phyloP scores from a whole-genome alignment of 2,888 invertebrate genomes.

The Brachylomia viminalis region DNA sequence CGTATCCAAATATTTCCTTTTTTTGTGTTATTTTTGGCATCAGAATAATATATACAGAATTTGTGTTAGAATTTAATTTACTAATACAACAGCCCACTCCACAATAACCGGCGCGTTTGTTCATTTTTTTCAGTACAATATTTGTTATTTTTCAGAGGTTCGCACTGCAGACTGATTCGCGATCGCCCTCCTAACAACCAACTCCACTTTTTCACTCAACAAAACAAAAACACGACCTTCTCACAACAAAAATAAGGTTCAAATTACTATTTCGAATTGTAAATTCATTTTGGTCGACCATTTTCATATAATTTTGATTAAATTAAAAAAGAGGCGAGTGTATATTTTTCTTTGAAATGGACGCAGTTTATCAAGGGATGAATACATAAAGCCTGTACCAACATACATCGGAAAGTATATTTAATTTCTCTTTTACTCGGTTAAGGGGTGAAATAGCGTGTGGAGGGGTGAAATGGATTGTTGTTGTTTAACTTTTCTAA shows the following conservation, averaged over 20 bases:
- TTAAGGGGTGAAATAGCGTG: slow-evolving; percentile 37
- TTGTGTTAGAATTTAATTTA: slow-evolving; percentile 6
- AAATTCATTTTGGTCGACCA: slow-evolving; percentile 32
- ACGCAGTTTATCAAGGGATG: slow-evolving; percentile 56
- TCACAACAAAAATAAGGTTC: slow-evolving; percentile 17
- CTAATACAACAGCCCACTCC: slow-evolving; percentile 51
- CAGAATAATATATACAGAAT: not conserved
- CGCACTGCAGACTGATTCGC: slow-evolving; percentile 72
- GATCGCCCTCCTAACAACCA: slow-evolving; percentile 61
- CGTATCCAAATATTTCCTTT: not conserved
- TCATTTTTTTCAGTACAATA: slow-evolving; percentile 68
- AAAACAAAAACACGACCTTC: slow-evolving; percentile 42
- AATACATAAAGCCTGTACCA: slow-evolving; percentile 43
- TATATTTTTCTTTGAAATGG: slow-evolving; percentile 71
- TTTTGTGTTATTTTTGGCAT: not conserved
- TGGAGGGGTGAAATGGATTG: slow-evolving; percentile 25
- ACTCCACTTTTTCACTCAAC: slow-evolving; percentile 8
- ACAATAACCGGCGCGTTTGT: slow-evolving; percentile 31
- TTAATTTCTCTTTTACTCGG: slow-evolving; percentile 42
- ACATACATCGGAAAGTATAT: slow-evolving; percentile 48
- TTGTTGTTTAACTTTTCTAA: slow-evolving; percentile 42
- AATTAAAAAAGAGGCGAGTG: slow-evolving; percentile 69
- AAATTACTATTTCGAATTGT: not conserved
- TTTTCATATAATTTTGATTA: slow-evolving; percentile 74
- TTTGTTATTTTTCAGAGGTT: slow-evolving; percentile 70